Conservation (phyloP, 1,140 invertebrate species). For the Limonius californicus region DNA sequence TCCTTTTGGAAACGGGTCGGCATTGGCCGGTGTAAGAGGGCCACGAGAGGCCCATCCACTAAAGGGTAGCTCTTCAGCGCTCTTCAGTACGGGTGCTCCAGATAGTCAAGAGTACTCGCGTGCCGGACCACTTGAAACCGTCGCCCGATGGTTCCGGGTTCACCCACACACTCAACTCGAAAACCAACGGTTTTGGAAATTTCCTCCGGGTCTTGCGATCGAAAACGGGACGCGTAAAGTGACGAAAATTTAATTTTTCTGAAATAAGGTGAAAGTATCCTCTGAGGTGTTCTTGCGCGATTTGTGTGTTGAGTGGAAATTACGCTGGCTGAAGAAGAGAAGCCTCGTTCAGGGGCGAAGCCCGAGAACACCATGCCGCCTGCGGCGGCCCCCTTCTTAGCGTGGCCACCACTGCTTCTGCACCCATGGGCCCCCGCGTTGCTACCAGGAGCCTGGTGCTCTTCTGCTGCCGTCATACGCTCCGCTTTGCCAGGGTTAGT, state of each 20-base stretch:
- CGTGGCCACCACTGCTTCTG: slow-evolving; percentile 45
- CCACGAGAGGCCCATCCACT: slow-evolving; percentile 36
- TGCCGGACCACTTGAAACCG: slow-evolving; percentile 40
- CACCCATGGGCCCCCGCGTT: slow-evolving; percentile 46
- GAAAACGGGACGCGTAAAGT: no score
- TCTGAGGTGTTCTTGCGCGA: no score
- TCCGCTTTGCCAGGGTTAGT: slow-evolving; percentile 29
- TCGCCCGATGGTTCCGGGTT: slow-evolving; percentile 18
- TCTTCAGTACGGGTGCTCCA: slow-evolving; percentile 45
- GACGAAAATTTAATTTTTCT: no score
- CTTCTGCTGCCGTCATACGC: slow-evolving; percentile 33
- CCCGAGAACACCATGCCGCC: slow-evolving; percentile 26
- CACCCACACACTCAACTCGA: not conserved
- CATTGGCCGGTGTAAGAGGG: slow-evolving; percentile 6
- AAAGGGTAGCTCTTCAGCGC: slow-evolving; percentile 40
- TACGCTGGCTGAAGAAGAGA: slow-evolving; percentile 45
- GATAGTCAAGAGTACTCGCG: slow-evolving; percentile 45
- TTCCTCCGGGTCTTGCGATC: no score
- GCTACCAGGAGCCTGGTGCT: slow-evolving; percentile 45
- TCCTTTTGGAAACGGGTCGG: not conserved
- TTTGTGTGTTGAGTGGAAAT: slow-evolving; percentile 12
- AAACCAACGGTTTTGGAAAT: no score
- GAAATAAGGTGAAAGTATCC: no score
- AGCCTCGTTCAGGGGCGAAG: slow-evolving; percentile 18
- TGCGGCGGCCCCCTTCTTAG: slow-evolving; percentile 40